phyloP scores from a whole-genome alignment of 2,113 vertebrate species.

The Hippocampus barbouri region DNA sequence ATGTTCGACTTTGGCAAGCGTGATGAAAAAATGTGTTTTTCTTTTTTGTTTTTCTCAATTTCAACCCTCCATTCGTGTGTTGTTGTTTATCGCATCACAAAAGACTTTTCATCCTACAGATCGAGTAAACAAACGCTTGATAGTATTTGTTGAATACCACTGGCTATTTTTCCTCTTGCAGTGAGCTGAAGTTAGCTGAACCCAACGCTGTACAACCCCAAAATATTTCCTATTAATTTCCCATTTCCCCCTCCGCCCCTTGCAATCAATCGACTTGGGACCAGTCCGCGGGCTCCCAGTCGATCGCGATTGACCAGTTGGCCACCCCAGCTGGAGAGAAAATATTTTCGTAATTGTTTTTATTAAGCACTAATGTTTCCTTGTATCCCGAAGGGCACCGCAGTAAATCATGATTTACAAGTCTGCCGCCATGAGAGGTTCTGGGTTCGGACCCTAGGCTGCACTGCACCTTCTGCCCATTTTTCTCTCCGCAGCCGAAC shows the following conservation, averaged over 20 bases:
- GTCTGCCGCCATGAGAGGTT: too few relatives aligned
- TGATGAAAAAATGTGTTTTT: not conserved
- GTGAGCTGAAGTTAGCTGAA: not conserved
- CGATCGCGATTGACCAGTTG: too few relatives aligned
- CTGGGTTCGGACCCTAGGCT: not conserved
- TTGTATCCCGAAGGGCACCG: too few relatives aligned
- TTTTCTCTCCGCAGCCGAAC: not conserved
- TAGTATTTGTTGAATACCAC: not conserved
- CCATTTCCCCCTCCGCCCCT: too few relatives aligned
- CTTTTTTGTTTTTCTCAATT: not conserved
- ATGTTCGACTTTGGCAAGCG: not conserved
- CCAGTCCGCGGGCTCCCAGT: too few relatives aligned
- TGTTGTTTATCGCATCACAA: not conserved
- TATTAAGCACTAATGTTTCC: too few relatives aligned
- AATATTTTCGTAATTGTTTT: too few relatives aligned
- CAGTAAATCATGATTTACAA: too few relatives aligned
- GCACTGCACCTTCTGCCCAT: not conserved
- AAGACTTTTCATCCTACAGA: not conserved
- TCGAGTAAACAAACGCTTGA: not conserved
- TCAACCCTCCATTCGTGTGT: not conserved
- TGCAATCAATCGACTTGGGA: too few relatives aligned
- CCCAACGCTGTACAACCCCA: too few relatives aligned
- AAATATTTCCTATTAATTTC: too few relatives aligned
- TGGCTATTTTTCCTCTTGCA: not conserved
- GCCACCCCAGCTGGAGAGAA: too few relatives aligned